Conservation (phyloP, 2,113 vertebrate species). For the Podilymbus podiceps region DNA sequence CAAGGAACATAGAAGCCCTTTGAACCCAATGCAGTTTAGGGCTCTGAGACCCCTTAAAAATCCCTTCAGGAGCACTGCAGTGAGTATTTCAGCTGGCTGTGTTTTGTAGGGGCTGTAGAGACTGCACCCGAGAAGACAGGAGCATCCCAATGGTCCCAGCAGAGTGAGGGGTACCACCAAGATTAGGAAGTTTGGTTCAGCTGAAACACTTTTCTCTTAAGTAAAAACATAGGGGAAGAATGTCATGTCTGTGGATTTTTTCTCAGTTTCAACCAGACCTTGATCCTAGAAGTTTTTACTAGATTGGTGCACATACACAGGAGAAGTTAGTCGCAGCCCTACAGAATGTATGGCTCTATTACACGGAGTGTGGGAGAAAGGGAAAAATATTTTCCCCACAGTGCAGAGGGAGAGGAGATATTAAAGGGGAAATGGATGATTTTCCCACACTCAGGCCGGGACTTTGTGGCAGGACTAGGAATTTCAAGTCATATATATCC, state of each 20-base stretch:
- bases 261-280: not conserved
- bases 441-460: constrained; percentile 36
- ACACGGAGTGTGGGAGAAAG: not conserved
- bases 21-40: not conserved
- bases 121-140: not conserved
- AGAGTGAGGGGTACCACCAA: not conserved
- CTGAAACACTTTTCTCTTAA: not conserved
- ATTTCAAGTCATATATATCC: constrained; percentile 9
- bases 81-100: not conserved
- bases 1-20: not conserved
- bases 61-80: not conserved
- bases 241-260: not conserved
- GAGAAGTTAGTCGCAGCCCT: not conserved
- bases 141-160: not conserved
- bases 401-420: not conserved
- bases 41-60: not conserved
- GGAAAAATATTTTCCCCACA: not conserved
- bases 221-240: not conserved
- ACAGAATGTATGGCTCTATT: not conserved
- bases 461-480: not conserved
- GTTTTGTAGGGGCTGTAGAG: not conserved
- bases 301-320: not conserved
- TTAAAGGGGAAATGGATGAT: not conserved
- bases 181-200: not conserved
- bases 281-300: not conserved